Evolutionary conservation across 2,113 vertebrate genomes (phyloP), one percentile per base, ranked within the genome.

Genomic region (Ctenodactylus gundi): DNA sequence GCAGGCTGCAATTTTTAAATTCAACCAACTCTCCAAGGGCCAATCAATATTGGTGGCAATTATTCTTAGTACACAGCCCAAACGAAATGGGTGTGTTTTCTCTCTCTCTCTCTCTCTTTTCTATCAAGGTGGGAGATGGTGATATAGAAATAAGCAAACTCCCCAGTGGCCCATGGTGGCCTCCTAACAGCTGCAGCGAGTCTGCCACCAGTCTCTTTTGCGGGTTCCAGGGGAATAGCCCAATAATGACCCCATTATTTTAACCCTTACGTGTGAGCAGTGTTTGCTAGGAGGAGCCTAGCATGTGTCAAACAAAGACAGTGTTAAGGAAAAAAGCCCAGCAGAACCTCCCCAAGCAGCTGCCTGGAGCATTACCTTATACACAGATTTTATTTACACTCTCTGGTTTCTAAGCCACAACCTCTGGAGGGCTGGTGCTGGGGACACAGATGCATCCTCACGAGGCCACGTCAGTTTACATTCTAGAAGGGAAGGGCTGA

Each of bases 1-100:
- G 36, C 93, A n/a, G 93, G 85, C 96, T 93, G 90, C 20, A 23
- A 62, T 96, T 97, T 98, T 96, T 91, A 97, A 95, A 97, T 95
- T 95, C 96, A 96, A 85, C 62, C 0, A 1, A 65, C 75, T 97
- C 98, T 95, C 98, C 53, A 25, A 36, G 86, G 98, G 67, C 96
- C 97, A 98, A 98, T 98, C 98, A 97, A 87, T 97, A 96, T 85
- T 96, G 97, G 87, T 97, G 91, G 92, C 96, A 98, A 98, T 97
- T 97, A 97, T 97, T 98, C 97, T 97, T 93, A 93, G 95, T 27
- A 67, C 67, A 88, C 78, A 82, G 70, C 46, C 44, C 96, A 95
- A 90, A 89, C 68, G 65, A 97, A 98, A 96, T 39, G 75, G 91
- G 70, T 78, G 67, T 57, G 91, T 92, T 90, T 77, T 29, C n/a